These are phyloP conservation scores for Lycaena phlaeas DNA, from an alignment of 2,888 invertebrate species.

Conservation along the genomic window DNA sequence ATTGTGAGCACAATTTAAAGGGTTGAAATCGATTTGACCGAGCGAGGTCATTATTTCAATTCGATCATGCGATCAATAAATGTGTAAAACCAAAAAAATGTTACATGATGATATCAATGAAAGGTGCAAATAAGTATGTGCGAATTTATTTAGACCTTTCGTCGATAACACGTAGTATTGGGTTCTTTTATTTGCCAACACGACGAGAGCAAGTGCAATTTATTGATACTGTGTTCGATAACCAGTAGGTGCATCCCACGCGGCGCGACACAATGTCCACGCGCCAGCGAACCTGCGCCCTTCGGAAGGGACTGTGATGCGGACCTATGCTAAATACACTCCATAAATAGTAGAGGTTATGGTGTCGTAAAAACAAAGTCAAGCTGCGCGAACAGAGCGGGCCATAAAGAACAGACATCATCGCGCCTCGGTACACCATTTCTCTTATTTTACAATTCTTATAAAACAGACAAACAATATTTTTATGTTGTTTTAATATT, in stretches of 20 bases:
- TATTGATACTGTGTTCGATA: slow-evolving; percentile 66
- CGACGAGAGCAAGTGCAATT: slow-evolving; percentile 63
- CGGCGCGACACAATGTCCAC: slow-evolving; percentile 38
- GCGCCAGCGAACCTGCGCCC: slow-evolving; percentile 40
- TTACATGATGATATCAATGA: slow-evolving; percentile 52
- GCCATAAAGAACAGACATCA: slow-evolving; percentile 47
- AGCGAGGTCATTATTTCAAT: slow-evolving; percentile 27
- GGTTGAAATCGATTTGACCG: slow-evolving; percentile 13
- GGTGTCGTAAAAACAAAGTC: slow-evolving; percentile 66
- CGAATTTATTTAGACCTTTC: slow-evolving; percentile 63
- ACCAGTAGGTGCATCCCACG: slow-evolving; percentile 65
- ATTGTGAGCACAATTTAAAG: slow-evolving; percentile 25
- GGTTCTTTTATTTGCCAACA: slow-evolving; percentile 62
- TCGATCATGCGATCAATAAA: slow-evolving; percentile 16
- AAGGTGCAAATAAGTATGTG: slow-evolving; percentile 53
- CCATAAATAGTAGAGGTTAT: slow-evolving; percentile 61
- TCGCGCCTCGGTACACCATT: slow-evolving; percentile 25
- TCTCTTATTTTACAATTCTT: slow-evolving; percentile 17
- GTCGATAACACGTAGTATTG: slow-evolving; percentile 53
- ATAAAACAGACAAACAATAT: slow-evolving; percentile 9
- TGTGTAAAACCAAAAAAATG: neutral
- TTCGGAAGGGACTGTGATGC: slow-evolving; percentile 51
- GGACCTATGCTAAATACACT: slow-evolving; percentile 54
- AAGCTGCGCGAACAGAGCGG: slow-evolving; percentile 52
- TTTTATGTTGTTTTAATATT: slow-evolving; percentile 3